A percentile compares a stretch with the other conserved stretches of the same genome.
Evolutionary conservation across 2,113 vertebrate genomes (phyloP).

Genomic region (Delphinus delphis): DNA sequence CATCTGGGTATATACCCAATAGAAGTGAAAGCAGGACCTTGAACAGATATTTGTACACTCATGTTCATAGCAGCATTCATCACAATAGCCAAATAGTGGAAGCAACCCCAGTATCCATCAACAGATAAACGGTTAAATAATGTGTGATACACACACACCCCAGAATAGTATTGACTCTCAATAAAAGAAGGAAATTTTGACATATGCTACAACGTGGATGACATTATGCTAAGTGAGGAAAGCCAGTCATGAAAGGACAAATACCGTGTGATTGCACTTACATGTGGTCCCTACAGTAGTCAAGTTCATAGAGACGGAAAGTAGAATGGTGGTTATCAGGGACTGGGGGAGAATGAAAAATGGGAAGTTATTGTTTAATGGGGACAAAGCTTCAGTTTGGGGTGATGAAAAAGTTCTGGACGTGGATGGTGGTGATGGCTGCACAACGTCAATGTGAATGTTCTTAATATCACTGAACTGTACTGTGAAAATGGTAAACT

Average conservation of each 20-base stretch:
- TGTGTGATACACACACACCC: background rate
- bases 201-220: background rate
- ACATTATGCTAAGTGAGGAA: background rate
- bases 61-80: background rate
- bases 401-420: background rate
- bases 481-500: background rate
- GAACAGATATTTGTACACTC: background rate
- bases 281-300: background rate
- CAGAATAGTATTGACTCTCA: background rate
- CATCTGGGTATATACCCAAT: background rate
- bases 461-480: background rate
- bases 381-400: background rate
- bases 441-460: background rate
- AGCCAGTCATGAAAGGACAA: background rate
- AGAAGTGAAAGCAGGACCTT: background rate
- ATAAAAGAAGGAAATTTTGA: background rate
- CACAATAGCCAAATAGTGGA: background rate
- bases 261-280: too few relatives aligned
- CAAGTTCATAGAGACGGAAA: background rate
- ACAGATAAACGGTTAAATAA: background rate
- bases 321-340: background rate
- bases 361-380: background rate
- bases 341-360: background rate
- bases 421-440: rapidly evolving
- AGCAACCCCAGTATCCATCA: background rate